Base-by-base conservation (phyloP, 2,797 vertebrate genomes). In the Chrosomus eos region DNA sequence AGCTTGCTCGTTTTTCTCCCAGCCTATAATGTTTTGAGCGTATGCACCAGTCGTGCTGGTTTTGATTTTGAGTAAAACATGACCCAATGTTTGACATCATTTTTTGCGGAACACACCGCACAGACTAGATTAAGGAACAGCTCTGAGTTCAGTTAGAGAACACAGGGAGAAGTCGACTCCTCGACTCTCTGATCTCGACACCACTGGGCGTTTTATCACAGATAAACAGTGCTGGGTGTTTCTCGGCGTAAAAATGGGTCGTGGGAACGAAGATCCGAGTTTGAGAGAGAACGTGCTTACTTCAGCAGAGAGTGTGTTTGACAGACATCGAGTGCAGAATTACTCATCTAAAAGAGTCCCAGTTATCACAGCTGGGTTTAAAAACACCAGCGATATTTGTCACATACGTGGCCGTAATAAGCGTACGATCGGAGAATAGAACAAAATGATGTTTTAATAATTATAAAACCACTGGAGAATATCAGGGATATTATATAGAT, bases 161-260 rank as follows among this genome's bases (percentile, higher is more conserved):
- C n/a, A 11, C 55, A 64, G 28, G 14, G 11, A 14, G 11, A 14
- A 51, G 53, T 23, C 45, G 78, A 58, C 67, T 53, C 66, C 73
- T 77, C 72, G 5, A 45, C 80, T 72, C 80, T 80, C 71, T 67
- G 79, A 85, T 70, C 73, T 53, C 19, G 14, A 23, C 53, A 68
- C 60, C 51, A 51, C 7, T 73, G 64, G 45, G 43, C 5, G 40
- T 73, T 58, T 80, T 64, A 80, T 85, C 76, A 71, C 33, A 81
- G 33, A 83, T 80, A 85, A 72, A 85, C 86, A 84, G 73, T 77
- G 82, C 58, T 68, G 72, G 85, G 81, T 71, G 83, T 66, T 43
- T 19, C 48, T 81, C n/a, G 81, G 36, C 31, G 33, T 58, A 79
- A 33, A 53, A 82, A 33, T 40, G 43, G 74, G 13, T 72, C 86